A percentile compares a stretch with the other conserved stretches of the same genome.
These are phyloP conservation scores for Schrankia costaestrigalis DNA, from an alignment of 2,888 invertebrate genomes.

Conservation along the genomic window DNA sequence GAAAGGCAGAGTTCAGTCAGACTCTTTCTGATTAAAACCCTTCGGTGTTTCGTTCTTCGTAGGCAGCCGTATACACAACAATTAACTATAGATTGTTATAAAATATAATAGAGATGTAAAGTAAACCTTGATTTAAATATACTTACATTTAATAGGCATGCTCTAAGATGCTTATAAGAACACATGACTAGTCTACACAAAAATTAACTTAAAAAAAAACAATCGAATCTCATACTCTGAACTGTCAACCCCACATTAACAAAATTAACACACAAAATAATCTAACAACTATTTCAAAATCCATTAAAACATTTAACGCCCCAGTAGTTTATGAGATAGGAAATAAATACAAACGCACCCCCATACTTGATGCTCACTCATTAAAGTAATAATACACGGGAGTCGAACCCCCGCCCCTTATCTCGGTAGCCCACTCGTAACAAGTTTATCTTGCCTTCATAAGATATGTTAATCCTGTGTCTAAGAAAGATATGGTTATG, in stretches of 20 bases:
- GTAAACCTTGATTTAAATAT: background rate
- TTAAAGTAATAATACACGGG: conserved; percentile 27
- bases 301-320: conserved; percentile 22
- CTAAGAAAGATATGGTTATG: conserved; percentile 15
- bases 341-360: conserved; percentile 28
- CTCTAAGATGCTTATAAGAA: too few species aligned
- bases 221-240: too few species aligned
- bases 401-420: conserved; percentile 32
- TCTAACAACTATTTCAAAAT: conserved; percentile 7
- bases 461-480: conserved; percentile 34
- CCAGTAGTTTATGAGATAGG: conserved; percentile 13
- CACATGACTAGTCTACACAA: too few species aligned
- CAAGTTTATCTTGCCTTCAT: conserved; percentile 29
- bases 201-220: too few species aligned
- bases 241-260: too few species aligned
- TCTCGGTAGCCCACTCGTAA: conserved; percentile 33
- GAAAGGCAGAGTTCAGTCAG: too few species aligned
- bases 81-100: too few species aligned
- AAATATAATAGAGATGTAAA: too few species aligned
- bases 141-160: too few species aligned
- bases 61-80: too few species aligned
- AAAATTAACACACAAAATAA: background rate
- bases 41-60: too few species aligned
- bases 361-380: conserved; percentile 26
- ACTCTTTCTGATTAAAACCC: too few species aligned